Base-by-base conservation (phyloP, 2,888 invertebrate genomes). In the Abscondita cerata region DNA sequence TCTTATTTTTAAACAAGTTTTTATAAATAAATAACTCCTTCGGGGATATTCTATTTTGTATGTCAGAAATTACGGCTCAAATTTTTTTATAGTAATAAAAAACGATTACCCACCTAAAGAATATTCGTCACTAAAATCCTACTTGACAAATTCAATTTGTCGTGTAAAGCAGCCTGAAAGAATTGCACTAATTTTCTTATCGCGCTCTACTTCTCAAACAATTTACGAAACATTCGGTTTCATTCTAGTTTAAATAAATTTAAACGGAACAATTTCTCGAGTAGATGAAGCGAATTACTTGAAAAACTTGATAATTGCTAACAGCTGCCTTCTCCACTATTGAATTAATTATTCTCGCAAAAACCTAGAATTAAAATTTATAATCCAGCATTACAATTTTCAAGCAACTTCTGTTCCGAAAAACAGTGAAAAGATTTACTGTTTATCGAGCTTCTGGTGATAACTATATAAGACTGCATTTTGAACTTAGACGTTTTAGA, bases 181-280 rank as follows among this genome's bases (percentile, higher is more conserved):
- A 68, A 69, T 69, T 65, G 66, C 61, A 62, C 69, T 69, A 68
- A 69, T 69, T 69, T 69, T 65, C 69, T 69, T 69, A 69, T 69
- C 69, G 65, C 62, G 62, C 62, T 65, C 52, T 63, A 64, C 64
- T 68, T 67, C 61, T 59, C 62, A 65, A 68, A 68, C 68, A 65
- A 69, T 66, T 69, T 69, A 64, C 59, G 64, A 64, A 67, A 67
- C 64, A 63, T 66, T 69, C 64, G 63, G 60, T 63, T 67, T 62
- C 64, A 61, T 51, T 62, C 62, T 63, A 66, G 61, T 68, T 66
- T 59, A 69, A 67, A 67, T 67, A 69, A 69, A 67, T 69, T 69
- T 60, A 61, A 65, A 67, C 60, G 47, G 61, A 53, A 58, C 66
- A 67, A 62, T 64, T 65, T 64, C 60, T 38, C 58, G 56, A 60